phyloP scores from a whole-genome alignment of 2,888 invertebrate species.

The Lumbricus terrestris region DNA sequence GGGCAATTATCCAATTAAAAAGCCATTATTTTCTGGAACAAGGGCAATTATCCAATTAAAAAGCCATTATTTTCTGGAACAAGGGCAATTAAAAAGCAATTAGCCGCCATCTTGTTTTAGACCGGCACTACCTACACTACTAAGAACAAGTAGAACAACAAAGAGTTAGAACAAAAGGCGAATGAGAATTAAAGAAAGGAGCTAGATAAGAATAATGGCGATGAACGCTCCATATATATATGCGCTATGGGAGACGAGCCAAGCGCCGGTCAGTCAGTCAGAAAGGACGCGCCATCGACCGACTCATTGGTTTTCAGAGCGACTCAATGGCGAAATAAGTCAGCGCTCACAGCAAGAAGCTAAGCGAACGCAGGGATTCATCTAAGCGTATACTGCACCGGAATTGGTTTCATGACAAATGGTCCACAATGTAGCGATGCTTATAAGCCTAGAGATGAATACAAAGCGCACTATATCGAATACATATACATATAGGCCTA shows the following conservation, averaged over 20 bases:
- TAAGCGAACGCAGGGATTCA: not conserved
- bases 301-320: not conserved
- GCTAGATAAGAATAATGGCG: not conserved
- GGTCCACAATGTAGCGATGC: not conserved
- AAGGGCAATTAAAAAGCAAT: too few species aligned
- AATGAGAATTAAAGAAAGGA: slow-evolving; percentile 28
- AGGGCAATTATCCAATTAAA: too few species aligned
- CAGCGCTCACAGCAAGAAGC: not conserved
- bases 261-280: not conserved
- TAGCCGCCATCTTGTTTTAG: too few species aligned
- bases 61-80: too few species aligned
- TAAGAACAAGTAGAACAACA: too few species aligned
- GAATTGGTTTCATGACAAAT: not conserved
- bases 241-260: not conserved
- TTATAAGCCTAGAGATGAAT: not conserved
- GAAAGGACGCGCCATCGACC: not conserved
- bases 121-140: too few species aligned
- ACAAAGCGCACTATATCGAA: not conserved
- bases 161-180: too few species aligned
- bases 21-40: too few species aligned
- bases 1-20: too few species aligned
- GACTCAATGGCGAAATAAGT: not conserved
- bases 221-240: not conserved
- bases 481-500: too few species aligned
- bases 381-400: not conserved